Percentiles rank a stretch among this genome's conserved stretches.
Conservation (phyloP, 2,888 invertebrate genomes). For the Sinopyrophorus schimmeli region DNA sequence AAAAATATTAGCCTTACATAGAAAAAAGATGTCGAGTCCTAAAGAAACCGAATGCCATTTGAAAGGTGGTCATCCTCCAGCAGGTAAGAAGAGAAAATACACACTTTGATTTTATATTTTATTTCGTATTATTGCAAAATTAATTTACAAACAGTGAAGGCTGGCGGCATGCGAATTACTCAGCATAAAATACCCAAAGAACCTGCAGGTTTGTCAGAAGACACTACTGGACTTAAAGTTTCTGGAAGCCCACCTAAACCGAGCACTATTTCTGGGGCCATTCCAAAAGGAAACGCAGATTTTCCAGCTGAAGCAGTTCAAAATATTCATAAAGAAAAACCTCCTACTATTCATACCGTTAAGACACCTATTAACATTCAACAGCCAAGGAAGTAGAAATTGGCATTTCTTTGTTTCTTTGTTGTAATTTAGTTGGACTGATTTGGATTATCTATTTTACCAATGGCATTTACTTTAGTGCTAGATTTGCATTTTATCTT, state of each 20-base stretch:
- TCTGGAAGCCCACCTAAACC: conserved; percentile 78
- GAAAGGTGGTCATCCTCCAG: conserved; percentile 88
- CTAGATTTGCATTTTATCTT: too few relatives aligned
- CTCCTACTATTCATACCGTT: conserved; percentile 66
- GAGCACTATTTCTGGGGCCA: conserved; percentile 77
- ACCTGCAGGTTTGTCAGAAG: conserved; percentile 68
- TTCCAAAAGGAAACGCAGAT: conserved; percentile 81
- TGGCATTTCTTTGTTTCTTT: conserved; percentile 1
- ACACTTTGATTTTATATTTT: conserved; percentile 2
- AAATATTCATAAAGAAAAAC: conserved; percentile 76
- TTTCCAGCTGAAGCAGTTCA: conserved; percentile 89
- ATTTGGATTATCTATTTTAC: conserved; percentile 10
- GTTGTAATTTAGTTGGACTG: conserved; percentile 7
- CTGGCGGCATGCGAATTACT: conserved; percentile 90
- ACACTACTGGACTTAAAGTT: conserved; percentile 73
- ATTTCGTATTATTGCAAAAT: not conserved
- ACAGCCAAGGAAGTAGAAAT: conserved; percentile 82
- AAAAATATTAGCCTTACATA: conserved; percentile 5
- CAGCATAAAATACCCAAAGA: conserved; percentile 78
- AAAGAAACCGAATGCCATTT: conserved; percentile 70
- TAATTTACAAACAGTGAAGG: conserved; percentile 70
- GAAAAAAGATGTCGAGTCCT: conserved; percentile 56
- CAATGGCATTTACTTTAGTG: conserved; percentile 11
- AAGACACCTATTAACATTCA: conserved; percentile 74
- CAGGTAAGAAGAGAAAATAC: conserved; percentile 65